Conservation (phyloP, 2,888 invertebrate species). For the Hemicrepidius hirtus region DNA sequence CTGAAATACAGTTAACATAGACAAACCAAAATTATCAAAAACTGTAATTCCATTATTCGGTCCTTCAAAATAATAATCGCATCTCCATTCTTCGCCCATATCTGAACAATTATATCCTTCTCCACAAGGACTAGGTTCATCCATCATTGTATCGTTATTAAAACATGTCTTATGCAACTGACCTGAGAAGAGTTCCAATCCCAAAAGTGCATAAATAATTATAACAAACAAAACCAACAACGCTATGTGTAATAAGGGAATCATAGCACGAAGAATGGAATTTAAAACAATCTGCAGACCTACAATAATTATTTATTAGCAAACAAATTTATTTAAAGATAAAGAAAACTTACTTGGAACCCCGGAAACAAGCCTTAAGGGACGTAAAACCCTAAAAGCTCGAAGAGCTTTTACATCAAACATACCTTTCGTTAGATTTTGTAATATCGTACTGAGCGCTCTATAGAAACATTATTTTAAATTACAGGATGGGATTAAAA, state of each 20-base stretch:
- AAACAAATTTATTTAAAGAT: neutral
- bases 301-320: slow-evolving; percentile 71
- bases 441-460: slow-evolving; percentile 93
- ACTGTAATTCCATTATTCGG: slow-evolving; percentile 98
- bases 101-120: slow-evolving; percentile 83
- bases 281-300: slow-evolving; percentile 99
- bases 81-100: slow-evolving; percentile 77
- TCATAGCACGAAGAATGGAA: slow-evolving; percentile 99
- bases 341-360: slow-evolving; percentile 92
- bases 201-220: slow-evolving; percentile 99
- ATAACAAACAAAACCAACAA: slow-evolving; percentile 99
- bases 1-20: slow-evolving; percentile 99
- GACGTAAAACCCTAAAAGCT: slow-evolving; percentile 98
- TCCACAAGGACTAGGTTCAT: slow-evolving; percentile 92
- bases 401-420: slow-evolving; percentile 99
- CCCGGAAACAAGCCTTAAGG: slow-evolving; percentile 97
- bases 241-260: slow-evolving; percentile 99
- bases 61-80: slow-evolving; percentile 88
- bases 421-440: slow-evolving; percentile 91
- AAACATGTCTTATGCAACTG: slow-evolving; percentile 97
- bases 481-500: neutral
- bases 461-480: slow-evolving; percentile 74
- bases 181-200: slow-evolving; percentile 98
- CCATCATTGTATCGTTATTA: slow-evolving; percentile 86
- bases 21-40: slow-evolving; percentile 98